Conservation (phyloP, 2,888 invertebrate genomes). For the Scaptomyza tumidula region DNA sequence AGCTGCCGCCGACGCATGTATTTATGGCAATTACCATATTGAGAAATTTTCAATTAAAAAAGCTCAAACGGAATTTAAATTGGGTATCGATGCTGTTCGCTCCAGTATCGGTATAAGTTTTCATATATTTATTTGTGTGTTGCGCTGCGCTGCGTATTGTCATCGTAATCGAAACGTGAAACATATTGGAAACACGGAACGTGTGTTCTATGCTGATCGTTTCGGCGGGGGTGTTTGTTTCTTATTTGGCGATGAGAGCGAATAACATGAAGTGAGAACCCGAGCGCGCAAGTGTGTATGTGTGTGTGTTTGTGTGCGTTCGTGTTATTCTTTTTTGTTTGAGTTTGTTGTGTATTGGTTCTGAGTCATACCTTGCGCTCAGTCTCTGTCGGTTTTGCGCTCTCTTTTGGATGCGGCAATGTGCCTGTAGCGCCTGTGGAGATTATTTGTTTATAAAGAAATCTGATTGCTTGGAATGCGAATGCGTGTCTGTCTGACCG, state of each 20-base stretch:
- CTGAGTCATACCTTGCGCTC: conserved; percentile 41
- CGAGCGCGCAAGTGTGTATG: conserved; percentile 16
- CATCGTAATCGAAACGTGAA: conserved; percentile 32
- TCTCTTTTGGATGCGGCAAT: conserved; percentile 25
- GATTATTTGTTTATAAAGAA: conserved; percentile 73
- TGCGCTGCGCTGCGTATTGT: conserved; percentile 19
- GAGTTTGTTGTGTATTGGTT: conserved; percentile 22
- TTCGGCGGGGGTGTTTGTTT: conserved; percentile 43
- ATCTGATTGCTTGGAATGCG: conserved; percentile 81
- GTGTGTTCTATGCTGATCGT: conserved; percentile 29
- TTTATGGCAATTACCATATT: conserved; percentile 80
- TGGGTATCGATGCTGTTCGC: conserved; percentile 9
- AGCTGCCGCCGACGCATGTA: conserved; percentile 57
- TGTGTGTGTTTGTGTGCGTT: conserved; percentile 1
- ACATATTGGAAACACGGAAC: conserved; percentile 11
- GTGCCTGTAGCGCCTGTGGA: conserved; percentile 44
- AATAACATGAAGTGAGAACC: conserved; percentile 20
- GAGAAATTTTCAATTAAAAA: conserved; percentile 78
- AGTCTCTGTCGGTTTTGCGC: conserved; percentile 5
- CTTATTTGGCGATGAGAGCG: conserved; percentile 11
- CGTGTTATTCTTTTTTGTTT: not conserved
- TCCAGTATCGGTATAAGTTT: conserved; percentile 10
- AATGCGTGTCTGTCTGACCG: conserved; percentile 46
- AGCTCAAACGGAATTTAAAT: conserved; percentile 15
- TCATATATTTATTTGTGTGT: not conserved